These are phyloP conservation scores for Babylonia areolata DNA, from an alignment of 1,140 invertebrate species.

Conservation along the genomic window DNA sequence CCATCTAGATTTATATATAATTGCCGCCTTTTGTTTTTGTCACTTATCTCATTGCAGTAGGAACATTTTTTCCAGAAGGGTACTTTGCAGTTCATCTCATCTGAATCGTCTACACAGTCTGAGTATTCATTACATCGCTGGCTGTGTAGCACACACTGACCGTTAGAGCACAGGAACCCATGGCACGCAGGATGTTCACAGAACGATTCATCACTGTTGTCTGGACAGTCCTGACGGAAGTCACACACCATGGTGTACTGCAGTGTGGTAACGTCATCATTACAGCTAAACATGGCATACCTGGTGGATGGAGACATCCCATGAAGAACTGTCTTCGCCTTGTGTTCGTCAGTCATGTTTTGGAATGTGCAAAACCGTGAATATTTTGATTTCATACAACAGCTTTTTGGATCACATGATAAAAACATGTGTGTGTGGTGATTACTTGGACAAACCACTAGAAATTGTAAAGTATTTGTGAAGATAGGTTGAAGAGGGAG, in stretches of 20 bases:
- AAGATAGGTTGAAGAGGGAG: not conserved
- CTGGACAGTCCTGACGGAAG: constrained; percentile 4
- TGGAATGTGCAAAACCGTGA: not conserved
- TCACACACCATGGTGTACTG: constrained; percentile 20
- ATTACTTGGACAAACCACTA: not conserved
- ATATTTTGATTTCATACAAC: not conserved
- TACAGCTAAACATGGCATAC: not conserved
- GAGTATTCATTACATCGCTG: not conserved
- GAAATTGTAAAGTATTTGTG: not conserved
- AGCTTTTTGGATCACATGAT: not conserved
- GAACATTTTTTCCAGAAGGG: not conserved
- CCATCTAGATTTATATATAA: constrained; percentile 1
- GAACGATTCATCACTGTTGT: constrained; percentile 3
- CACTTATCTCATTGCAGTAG: not conserved
- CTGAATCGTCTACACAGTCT: constrained; percentile 12
- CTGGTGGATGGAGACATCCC: not conserved
- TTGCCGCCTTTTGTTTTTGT: not conserved
- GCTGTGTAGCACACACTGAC: not conserved
- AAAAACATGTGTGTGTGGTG: constrained; percentile 9
- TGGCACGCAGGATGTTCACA: not conserved
- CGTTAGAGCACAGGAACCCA: constrained; percentile 3
- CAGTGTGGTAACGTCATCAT: not conserved
- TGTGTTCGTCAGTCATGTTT: not conserved
- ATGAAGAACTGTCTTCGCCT: too few relatives aligned
- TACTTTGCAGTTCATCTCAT: not conserved